Evolutionary conservation across 2,113 vertebrate species (phyloP).

Genomic region (Microtus montanus): DNA sequence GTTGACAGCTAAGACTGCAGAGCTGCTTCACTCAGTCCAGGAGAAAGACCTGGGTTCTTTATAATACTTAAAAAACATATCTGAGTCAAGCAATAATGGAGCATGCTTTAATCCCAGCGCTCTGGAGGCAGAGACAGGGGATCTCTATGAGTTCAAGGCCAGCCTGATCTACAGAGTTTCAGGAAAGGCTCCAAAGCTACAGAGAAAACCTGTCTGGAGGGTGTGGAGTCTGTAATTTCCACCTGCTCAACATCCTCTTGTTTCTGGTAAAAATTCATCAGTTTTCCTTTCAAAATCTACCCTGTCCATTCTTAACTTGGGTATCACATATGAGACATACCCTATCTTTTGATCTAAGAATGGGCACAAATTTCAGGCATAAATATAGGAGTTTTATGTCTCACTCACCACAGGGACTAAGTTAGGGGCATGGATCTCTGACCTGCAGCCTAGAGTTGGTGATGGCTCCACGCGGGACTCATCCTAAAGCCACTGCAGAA

Average conservation of each 20-base stretch:
- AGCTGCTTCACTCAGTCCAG: neutral
- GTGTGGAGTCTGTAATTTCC: neutral
- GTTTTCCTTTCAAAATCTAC: neutral
- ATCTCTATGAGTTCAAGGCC: too few relatives aligned
- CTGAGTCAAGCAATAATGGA: too few relatives aligned
- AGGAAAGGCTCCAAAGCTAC: too few relatives aligned
- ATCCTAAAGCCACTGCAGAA: neutral
- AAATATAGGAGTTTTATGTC: neutral
- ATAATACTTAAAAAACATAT: neutral
- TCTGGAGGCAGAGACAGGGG: too few relatives aligned
- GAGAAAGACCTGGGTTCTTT: accelerated
- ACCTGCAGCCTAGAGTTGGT: neutral
- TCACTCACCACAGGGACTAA: neutral
- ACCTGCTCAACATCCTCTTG: neutral
- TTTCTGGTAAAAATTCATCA: neutral
- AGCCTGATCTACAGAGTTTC: too few relatives aligned
- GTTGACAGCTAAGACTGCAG: neutral
- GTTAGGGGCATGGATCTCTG: neutral
- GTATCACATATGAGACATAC: neutral
- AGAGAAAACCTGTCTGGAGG: too few relatives aligned
- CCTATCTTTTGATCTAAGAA: neutral
- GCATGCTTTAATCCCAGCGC: too few relatives aligned
- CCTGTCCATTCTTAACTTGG: neutral
- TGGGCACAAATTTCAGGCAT: neutral
- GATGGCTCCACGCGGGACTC: neutral